phyloP scores from a whole-genome alignment of 2,888 invertebrate genomes.

The Drosophila aldrichi region DNA sequence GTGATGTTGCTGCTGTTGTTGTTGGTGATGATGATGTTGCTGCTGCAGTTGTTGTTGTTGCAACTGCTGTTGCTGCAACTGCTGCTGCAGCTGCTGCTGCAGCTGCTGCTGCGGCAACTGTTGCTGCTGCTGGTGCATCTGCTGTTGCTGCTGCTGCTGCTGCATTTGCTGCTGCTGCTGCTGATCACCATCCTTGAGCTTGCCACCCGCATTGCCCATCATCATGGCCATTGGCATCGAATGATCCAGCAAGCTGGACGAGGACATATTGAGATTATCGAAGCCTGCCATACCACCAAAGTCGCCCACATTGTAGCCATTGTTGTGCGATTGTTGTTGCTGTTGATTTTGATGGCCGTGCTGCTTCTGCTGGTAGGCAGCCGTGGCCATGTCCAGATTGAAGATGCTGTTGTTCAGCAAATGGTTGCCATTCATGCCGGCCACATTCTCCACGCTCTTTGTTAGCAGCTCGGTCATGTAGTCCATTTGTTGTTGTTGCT shows the following conservation, averaged over 20 bases:
- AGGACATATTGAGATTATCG: conserved; percentile 82
- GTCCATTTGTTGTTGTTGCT: conserved; percentile 86
- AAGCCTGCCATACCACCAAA: conserved; percentile 66
- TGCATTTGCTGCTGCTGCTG: conserved; percentile 58
- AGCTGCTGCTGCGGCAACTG: conserved; percentile 61
- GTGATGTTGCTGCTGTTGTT: conserved; percentile 40
- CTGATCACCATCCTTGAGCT: conserved; percentile 61
- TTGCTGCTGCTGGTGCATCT: conserved; percentile 54
- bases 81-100: conserved; percentile 63
- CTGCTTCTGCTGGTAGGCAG: conserved; percentile 62
- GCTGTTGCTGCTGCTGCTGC: conserved; percentile 69
- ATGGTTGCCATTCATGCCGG: conserved; percentile 83
- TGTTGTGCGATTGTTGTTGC: conserved; percentile 81
- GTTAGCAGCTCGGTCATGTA: conserved; percentile 84
- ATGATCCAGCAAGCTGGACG: conserved; percentile 82
- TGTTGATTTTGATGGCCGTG: conserved; percentile 73
- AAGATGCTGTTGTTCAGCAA: conserved; percentile 77
- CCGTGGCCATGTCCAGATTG: conserved; percentile 81
- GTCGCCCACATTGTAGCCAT: conserved; percentile 82
- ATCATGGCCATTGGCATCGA: conserved; percentile 76
- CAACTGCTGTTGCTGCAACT: conserved; percentile 29
- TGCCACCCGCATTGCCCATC: conserved; percentile 64
- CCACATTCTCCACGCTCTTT: conserved; percentile 78
- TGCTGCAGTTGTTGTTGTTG: conserved; percentile 66
- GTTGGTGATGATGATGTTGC: conserved; percentile 84